phyloP scores from a whole-genome alignment of 2,888 invertebrate species.

The Punctoribates punctum region DNA sequence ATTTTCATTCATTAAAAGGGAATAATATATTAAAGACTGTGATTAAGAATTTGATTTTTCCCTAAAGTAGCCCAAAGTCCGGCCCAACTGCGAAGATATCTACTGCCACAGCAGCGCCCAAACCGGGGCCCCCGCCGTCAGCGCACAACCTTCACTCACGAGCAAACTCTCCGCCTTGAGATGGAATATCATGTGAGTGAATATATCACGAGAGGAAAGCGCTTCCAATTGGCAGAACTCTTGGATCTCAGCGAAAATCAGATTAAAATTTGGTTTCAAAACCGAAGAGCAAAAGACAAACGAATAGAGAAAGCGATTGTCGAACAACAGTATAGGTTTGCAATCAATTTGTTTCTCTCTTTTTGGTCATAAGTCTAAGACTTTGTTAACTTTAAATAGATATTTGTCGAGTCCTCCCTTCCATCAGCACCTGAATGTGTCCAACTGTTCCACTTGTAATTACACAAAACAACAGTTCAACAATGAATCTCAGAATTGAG shows the following conservation, averaged over 20 bases:
- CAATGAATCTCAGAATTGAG: slow-evolving; percentile 19
- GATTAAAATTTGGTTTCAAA: slow-evolving; percentile 91
- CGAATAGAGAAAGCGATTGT: slow-evolving; percentile 91
- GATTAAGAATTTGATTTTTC: neutral
- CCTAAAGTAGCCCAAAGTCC: neutral
- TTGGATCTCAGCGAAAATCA: slow-evolving; percentile 69
- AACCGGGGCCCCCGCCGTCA: slow-evolving; percentile 63
- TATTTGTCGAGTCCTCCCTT: slow-evolving; percentile 31
- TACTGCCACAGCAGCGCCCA: slow-evolving; percentile 62
- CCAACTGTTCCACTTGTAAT: slow-evolving; percentile 41
- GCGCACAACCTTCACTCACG: slow-evolving; percentile 88
- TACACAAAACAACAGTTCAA: slow-evolving; percentile 41
- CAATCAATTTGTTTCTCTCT: neutral
- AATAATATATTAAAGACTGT: neutral
- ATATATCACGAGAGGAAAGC: slow-evolving; percentile 80
- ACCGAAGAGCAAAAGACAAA: slow-evolving; percentile 91
- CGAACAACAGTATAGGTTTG: slow-evolving; percentile 87
- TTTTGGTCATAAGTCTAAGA: neutral
- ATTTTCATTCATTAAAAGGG: neutral
- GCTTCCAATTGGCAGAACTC: slow-evolving; percentile 72
- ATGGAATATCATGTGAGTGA: slow-evolving; percentile 86
- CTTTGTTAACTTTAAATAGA: neutral
- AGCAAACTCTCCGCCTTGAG: slow-evolving; percentile 84
- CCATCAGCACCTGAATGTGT: slow-evolving; percentile 31
- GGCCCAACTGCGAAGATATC: slow-evolving; percentile 19